Evolutionary conservation across 2,888 invertebrate genomes (phyloP).

Genomic region (Altica lythri): DNA sequence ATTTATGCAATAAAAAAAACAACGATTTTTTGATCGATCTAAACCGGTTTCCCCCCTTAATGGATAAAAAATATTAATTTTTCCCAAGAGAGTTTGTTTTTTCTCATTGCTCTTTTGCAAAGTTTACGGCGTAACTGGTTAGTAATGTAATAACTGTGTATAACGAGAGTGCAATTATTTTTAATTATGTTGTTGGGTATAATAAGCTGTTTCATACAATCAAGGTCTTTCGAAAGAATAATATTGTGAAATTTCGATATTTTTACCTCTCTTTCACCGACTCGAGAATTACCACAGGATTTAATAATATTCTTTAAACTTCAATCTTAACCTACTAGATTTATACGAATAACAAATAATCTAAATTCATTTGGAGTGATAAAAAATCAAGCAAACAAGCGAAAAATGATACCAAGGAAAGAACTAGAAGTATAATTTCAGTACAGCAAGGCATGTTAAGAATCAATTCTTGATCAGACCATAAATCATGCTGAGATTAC

Average conservation of each 20-base stretch:
- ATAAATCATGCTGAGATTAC: no score
- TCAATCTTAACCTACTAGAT: neutral
- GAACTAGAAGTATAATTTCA: no score
- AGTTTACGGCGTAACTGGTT: constrained; percentile 15
- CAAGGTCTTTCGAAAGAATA: constrained; percentile 23
- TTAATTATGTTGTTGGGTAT: constrained; percentile 19
- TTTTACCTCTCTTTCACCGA: neutral
- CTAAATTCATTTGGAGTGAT: no score
- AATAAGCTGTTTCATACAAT: constrained; percentile 17
- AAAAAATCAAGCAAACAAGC: no score
- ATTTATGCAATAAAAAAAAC: no score
- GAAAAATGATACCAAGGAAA: no score
- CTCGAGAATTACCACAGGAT: neutral
- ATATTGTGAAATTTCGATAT: constrained; percentile 23
- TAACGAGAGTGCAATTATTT: constrained; percentile 24
- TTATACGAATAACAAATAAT: no score
- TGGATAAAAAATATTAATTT: constrained; percentile 10
- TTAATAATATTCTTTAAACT: no score
- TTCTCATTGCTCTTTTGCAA: constrained; percentile 5
- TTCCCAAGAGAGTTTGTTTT: constrained; percentile 3
- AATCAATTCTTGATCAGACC: no score
- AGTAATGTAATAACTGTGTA: constrained; percentile 21
- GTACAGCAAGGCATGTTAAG: no score
- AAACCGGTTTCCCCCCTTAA: no score
- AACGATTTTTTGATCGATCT: no score